Base-by-base conservation (phyloP, 2,888 invertebrate species). In the Drosophila paramelanica region DNA sequence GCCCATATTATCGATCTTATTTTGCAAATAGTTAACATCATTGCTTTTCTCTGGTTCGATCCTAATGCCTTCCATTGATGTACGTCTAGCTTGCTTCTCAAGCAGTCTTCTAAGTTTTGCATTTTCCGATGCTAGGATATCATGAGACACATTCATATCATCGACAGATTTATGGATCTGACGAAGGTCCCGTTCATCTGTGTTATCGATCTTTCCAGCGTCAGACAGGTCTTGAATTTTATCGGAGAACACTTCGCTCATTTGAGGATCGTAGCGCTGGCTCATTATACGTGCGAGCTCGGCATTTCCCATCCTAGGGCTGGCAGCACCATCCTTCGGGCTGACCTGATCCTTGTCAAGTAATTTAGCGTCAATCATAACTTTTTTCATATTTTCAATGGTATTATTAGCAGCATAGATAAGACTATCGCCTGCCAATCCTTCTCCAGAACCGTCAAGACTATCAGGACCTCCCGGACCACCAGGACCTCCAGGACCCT, bases 71-170 rank as follows among this genome's bases (percentile, higher is more conserved):
- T 82, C 77, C 59, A 88, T 66, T 5, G 73, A 65, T 10, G 76
- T 74, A 6, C 89, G 88, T 3, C 55, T 62, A 0, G 87, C 73
- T 14, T 89, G 76, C 45, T 91, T 91, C 13, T 91, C 92, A 33
- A 91, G 73, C 10, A 91, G 64, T 8, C 83, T 73, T 57, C 85
- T 85, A 0, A 91, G 68, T 38, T 85, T 83, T 0, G 64, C 77
- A 75, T 90, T 91, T 66, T 91, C 89, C 8, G 90, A 88, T 50
- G 89, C 80, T 3, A 89, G 52, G n/a, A 89, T 73, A 27, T 91
- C 88, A 46, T 87, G 81, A 0, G 88, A 81, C 47, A 81, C 89
- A 66, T 79, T 77, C 84, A 91, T 81, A 51, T 89, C 85, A 47
- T 91, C 88, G 17, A 88, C 79, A 33, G 89, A 76, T 7, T 62